These are phyloP conservation scores for Alviniconcha strummeri DNA, from an alignment of 2,888 invertebrate species.

Conservation along the genomic window DNA sequence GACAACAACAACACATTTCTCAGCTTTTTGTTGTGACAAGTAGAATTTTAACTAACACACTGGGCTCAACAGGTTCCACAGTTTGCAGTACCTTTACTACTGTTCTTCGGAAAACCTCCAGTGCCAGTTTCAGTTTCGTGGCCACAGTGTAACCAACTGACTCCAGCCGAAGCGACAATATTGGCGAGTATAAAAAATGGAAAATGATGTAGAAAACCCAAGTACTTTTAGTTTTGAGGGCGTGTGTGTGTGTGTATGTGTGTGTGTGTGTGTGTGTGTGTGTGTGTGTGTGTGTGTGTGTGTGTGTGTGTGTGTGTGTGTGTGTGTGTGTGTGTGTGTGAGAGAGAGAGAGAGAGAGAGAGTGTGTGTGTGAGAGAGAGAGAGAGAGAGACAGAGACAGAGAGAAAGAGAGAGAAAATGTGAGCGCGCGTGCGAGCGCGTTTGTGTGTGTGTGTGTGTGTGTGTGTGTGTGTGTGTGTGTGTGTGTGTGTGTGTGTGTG, in stretches of 20 bases:
- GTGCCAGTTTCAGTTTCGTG: background rate
- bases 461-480: no score
- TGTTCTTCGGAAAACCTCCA: background rate
- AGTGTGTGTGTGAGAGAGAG: background rate
- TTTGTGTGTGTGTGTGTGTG: no score
- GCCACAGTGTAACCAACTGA: background rate
- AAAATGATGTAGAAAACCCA: background rate
- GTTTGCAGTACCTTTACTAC: background rate
- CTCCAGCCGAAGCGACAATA: background rate
- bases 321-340: conserved; percentile 5
- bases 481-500: no score
- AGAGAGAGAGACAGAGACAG: background rate
- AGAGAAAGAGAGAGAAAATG: no score
- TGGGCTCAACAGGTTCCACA: background rate
- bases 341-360: background rate
- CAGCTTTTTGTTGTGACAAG: no score
- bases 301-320: conserved; percentile 1
- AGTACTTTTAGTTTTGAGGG: background rate
- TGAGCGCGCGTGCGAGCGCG: no score
- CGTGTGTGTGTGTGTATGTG: background rate
- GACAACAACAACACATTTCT: no score
- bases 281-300: conserved; percentile 2
- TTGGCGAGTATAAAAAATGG: background rate
- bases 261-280: background rate
- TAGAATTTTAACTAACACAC: no score